Percentiles rank a stretch among this genome's conserved stretches.
phyloP scores from a whole-genome alignment of 2,888 invertebrate species.

The Ophioninae sp. region DNA sequence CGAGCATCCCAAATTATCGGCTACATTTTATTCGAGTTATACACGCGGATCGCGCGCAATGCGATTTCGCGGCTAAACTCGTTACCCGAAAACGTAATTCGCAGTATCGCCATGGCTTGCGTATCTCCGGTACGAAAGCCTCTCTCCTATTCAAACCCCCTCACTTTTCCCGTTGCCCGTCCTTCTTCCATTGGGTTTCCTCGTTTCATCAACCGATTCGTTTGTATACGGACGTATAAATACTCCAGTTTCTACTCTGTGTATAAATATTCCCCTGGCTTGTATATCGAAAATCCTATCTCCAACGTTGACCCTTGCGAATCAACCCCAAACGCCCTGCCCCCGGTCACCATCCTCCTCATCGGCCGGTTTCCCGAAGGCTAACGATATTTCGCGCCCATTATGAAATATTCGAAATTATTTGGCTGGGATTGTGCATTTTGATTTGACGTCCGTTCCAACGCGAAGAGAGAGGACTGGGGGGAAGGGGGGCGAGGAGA shows the following conservation, averaged over 20 bases:
- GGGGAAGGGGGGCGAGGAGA: slow-evolving; percentile 50
- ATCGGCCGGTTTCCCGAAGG: slow-evolving; percentile 64
- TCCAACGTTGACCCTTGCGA: slow-evolving; percentile 33
- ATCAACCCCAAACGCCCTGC: no score
- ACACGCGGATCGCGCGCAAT: slow-evolving; percentile 76
- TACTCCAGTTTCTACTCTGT: slow-evolving; percentile 17
- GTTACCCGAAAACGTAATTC: slow-evolving; percentile 79
- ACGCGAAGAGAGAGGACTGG: slow-evolving; percentile 49
- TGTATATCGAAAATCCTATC: slow-evolving; percentile 39
- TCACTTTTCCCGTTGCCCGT: slow-evolving; percentile 62
- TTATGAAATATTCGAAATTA: slow-evolving; percentile 80
- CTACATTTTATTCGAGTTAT: slow-evolving; percentile 77
- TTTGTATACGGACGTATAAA: slow-evolving; percentile 26
- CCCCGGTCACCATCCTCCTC: no score
- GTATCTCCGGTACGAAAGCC: slow-evolving; percentile 44
- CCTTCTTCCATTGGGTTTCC: slow-evolving; percentile 45
- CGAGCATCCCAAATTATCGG: slow-evolving; percentile 66
- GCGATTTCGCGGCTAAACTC: slow-evolving; percentile 79
- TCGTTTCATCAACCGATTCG: slow-evolving; percentile 53
- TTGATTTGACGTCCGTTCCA: slow-evolving; percentile 76
- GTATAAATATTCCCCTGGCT: slow-evolving; percentile 16
- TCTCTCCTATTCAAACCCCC: slow-evolving; percentile 34
- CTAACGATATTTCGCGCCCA: slow-evolving; percentile 79
- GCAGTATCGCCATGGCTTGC: slow-evolving; percentile 68
- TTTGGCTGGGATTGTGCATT: slow-evolving; percentile 78